Conservation (phyloP, 2,888 invertebrate species). For the Papilio demoleus region DNA sequence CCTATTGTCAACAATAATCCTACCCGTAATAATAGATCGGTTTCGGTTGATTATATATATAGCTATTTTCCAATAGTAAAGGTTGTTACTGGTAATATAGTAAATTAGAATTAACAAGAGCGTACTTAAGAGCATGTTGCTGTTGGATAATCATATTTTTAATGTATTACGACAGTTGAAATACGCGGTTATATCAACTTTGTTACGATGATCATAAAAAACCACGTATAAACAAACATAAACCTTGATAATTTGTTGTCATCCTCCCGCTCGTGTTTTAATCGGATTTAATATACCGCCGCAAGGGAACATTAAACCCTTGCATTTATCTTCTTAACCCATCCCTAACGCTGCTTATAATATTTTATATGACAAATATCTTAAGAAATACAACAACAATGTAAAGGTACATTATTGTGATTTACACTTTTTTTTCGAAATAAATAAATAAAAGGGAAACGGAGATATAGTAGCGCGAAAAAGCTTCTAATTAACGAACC, state of each 20-base stretch:
- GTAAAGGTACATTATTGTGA: background rate
- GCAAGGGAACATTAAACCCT: constrained; percentile 21
- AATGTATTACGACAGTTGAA: background rate
- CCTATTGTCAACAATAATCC: too few relatives aligned
- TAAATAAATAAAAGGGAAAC: background rate
- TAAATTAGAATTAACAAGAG: too few relatives aligned
- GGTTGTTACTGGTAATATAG: too few relatives aligned
- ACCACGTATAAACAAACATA: constrained; percentile 24
- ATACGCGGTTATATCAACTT: background rate
- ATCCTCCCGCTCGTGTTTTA: background rate
- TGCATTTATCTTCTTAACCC: background rate
- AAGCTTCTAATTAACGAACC: constrained; percentile 26
- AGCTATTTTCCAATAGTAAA: too few relatives aligned
- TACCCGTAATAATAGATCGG: too few relatives aligned
- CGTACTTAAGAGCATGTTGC: too few relatives aligned
- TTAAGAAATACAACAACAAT: background rate
- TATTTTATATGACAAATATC: background rate
- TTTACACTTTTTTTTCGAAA: too few relatives aligned
- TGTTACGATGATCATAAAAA: constrained; percentile 3
- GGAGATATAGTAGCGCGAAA: background rate
- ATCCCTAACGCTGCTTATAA: background rate
- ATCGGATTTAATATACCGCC: constrained; percentile 30
- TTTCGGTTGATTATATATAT: too few relatives aligned
- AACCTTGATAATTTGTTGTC: constrained; percentile 20
- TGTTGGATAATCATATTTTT: too few relatives aligned